Evolutionary conservation across 2,888 invertebrate genomes (phyloP).

Genomic region (Panzeria rudis): DNA sequence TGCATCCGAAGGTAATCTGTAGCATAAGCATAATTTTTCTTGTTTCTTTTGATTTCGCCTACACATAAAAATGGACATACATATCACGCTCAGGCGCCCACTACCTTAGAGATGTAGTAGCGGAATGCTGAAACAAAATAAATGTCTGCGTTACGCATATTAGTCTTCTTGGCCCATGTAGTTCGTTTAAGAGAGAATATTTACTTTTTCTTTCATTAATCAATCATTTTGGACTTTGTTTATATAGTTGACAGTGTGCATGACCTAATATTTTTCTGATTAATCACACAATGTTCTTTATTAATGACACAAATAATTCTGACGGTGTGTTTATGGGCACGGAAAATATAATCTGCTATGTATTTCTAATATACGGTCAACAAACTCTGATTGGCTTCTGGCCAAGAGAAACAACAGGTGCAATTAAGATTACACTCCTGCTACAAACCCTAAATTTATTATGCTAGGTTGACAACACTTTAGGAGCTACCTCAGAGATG

Average conservation of each 20-base stretch:
- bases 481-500: no score
- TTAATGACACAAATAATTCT: background rate
- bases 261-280: constrained; percentile 6
- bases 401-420: background rate
- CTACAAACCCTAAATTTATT: no score
- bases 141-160: background rate
- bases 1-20: constrained; percentile 27
- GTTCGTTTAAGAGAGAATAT: background rate
- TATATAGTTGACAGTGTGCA: background rate
- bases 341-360: background rate
- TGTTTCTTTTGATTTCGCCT: constrained; percentile 34
- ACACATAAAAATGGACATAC: background rate
- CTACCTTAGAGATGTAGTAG: background rate
- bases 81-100: background rate
- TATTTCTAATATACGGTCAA: no score
- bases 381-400: background rate
- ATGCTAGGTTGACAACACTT: no score
- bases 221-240: constrained; percentile 5
- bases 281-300: background rate
- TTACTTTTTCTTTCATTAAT: background rate
- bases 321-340: background rate
- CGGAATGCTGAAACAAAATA: background rate
- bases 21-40: constrained; percentile 25
- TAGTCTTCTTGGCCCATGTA: background rate
- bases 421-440: background rate